A percentile compares a stretch with the other conserved stretches of the same genome.
Evolutionary conservation across 2,888 invertebrate genomes (phyloP).

Genomic region (Aleiodes alternator): DNA sequence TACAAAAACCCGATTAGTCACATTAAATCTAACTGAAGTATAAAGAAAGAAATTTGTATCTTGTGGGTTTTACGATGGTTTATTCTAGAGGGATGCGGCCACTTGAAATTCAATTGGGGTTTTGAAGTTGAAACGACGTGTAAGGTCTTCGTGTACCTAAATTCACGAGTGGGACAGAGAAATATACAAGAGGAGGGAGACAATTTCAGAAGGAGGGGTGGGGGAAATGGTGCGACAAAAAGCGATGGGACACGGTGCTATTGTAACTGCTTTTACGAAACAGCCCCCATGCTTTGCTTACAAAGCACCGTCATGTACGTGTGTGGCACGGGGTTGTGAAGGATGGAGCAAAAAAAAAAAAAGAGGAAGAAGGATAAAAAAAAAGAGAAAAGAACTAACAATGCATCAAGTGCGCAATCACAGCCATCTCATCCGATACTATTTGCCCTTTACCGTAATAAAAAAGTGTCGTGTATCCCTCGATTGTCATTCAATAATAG

Average conservation of each 20-base stretch:
- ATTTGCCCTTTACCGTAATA: constrained; percentile 72
- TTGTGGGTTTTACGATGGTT: constrained; percentile 13
- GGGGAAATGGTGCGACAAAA: constrained; percentile 42
- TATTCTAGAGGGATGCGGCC: constrained; percentile 74
- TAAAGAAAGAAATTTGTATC: constrained; percentile 34
- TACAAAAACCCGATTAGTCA: constrained; percentile 22
- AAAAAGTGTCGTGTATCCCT: constrained; percentile 46
- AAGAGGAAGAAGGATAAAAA: constrained; percentile 55
- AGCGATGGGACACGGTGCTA: constrained; percentile 54
- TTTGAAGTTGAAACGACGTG: constrained; percentile 61
- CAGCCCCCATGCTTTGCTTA: constrained; percentile 69
- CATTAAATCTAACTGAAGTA: constrained; percentile 33
- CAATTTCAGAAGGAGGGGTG: neutral
- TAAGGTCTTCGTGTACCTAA: constrained; percentile 38
- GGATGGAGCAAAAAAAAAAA: constrained; percentile 2
- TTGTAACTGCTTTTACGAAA: constrained; percentile 67
- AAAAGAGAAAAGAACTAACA: constrained; percentile 62
- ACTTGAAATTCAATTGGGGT: constrained; percentile 75
- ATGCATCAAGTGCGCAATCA: constrained; percentile 76
- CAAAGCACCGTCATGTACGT: constrained; percentile 52
- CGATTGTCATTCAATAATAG: constrained; percentile 38
- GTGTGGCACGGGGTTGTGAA: constrained; percentile 43
- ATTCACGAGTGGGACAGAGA: constrained; percentile 35
- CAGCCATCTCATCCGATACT: constrained; percentile 76
- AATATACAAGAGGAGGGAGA: constrained; percentile 43